phyloP scores from a whole-genome alignment of 2,797 vertebrate genomes.

The Silurus lanzhouensis region DNA sequence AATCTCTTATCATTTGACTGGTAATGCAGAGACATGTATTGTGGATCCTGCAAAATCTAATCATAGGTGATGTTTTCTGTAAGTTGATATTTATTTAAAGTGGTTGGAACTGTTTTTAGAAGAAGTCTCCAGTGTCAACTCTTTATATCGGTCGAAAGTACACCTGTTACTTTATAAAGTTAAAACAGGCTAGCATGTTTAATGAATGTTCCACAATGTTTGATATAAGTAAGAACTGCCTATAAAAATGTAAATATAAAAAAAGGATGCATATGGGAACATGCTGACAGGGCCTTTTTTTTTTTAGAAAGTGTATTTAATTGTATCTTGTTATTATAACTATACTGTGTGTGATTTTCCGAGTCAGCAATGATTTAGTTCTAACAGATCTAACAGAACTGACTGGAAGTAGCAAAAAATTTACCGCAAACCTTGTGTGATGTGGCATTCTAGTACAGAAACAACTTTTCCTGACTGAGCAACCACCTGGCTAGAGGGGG shows the following conservation, averaged over 20 bases:
- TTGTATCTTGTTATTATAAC: neutral
- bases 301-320: neutral
- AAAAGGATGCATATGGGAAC: neutral
- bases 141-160: too few species aligned
- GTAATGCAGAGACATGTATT: too few species aligned
- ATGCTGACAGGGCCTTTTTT: neutral
- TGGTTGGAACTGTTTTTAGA: too few species aligned
- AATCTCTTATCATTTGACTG: neutral
- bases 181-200: neutral
- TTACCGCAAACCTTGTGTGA: slow-evolving; percentile 19
- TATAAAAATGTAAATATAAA: neutral
- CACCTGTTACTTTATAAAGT: too few species aligned
- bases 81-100: too few species aligned
- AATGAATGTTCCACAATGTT: neutral
- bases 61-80: too few species aligned
- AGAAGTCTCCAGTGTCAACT: too few species aligned
- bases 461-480: slow-evolving; percentile 39
- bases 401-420: neutral
- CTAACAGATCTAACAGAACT: neutral
- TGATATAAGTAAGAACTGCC: neutral
- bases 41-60: too few species aligned
- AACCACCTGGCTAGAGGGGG: slow-evolving; percentile 26
- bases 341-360: neutral
- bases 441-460: slow-evolving; percentile 25
- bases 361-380: neutral